Conservation (phyloP, 2,888 invertebrate genomes). For the Frankliniella fusca region DNA sequence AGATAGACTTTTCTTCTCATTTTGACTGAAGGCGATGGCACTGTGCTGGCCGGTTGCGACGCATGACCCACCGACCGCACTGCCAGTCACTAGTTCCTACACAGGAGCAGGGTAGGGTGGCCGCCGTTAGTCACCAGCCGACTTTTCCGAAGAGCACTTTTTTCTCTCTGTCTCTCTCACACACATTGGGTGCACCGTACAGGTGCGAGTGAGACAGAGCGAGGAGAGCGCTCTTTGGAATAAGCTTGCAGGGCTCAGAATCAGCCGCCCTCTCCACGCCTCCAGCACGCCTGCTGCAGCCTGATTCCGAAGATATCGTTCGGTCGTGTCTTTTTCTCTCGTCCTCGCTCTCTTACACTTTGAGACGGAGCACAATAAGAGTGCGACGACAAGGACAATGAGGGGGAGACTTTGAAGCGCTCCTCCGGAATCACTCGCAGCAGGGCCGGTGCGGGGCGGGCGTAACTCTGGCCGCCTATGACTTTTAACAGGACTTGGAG, state of each 20-base stretch:
- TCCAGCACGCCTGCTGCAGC: background rate
- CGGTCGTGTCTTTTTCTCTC: background rate
- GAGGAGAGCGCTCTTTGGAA: no score
- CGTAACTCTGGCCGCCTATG: background rate
- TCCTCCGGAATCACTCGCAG: background rate
- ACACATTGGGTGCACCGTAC: no score
- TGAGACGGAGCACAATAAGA: background rate
- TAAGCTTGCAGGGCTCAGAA: background rate
- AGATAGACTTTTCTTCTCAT: constrained; percentile 58
- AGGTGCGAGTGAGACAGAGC: no score
- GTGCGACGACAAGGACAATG: background rate
- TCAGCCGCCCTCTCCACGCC: no score
- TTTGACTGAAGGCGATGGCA: constrained; percentile 45
- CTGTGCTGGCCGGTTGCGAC: background rate
- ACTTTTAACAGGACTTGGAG: background rate
- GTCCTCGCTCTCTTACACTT: background rate
- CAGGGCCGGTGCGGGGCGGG: background rate
- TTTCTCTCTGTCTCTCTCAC: background rate
- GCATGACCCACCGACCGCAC: background rate
- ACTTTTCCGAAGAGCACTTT: background rate
- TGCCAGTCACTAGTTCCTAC: background rate
- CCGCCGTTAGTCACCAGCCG: background rate
- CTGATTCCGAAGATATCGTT: background rate
- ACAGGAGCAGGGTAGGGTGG: background rate
- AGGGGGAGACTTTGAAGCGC: background rate